Evolutionary conservation across 2,113 vertebrate species (phyloP).

Genomic region (Climacteris rufus): DNA sequence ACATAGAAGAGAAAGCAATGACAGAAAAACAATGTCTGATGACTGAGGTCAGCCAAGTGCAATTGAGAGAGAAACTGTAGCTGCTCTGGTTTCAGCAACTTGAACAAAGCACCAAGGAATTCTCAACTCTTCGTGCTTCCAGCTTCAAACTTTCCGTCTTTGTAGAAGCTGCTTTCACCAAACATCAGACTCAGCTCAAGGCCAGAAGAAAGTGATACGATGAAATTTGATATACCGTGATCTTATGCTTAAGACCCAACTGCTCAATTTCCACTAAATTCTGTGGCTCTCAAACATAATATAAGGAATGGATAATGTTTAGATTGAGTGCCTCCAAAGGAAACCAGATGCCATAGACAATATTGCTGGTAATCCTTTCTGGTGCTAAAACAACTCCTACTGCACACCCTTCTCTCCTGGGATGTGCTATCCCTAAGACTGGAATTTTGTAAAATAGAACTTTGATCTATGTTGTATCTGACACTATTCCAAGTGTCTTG

Average conservation of each 20-base stretch:
- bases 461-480: conserved; percentile 10
- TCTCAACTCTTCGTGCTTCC: neutral
- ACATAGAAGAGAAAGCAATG: neutral
- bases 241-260: neutral
- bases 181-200: neutral
- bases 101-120: conserved; percentile 7
- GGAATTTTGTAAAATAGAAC: neutral
- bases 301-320: neutral
- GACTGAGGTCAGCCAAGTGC: conserved; percentile 23
- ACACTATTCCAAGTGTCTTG: conserved; percentile 29
- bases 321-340: neutral
- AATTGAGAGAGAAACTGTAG: neutral
- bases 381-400: neutral
- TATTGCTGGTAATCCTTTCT: neutral
- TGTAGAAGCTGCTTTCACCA: conserved; percentile 23
- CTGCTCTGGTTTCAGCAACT: conserved; percentile 8
- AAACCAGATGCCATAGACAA: neutral
- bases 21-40: neutral
- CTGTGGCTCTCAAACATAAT: neutral
- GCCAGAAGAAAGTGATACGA: neutral
- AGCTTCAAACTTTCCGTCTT: neutral
- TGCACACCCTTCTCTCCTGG: neutral
- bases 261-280: neutral
- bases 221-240: neutral
- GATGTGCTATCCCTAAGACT: neutral